Evolutionary conservation across 2,797 vertebrate genomes (phyloP), one percentile per base, ranked within the genome.

Genomic region (Peromyscus eremicus): DNA sequence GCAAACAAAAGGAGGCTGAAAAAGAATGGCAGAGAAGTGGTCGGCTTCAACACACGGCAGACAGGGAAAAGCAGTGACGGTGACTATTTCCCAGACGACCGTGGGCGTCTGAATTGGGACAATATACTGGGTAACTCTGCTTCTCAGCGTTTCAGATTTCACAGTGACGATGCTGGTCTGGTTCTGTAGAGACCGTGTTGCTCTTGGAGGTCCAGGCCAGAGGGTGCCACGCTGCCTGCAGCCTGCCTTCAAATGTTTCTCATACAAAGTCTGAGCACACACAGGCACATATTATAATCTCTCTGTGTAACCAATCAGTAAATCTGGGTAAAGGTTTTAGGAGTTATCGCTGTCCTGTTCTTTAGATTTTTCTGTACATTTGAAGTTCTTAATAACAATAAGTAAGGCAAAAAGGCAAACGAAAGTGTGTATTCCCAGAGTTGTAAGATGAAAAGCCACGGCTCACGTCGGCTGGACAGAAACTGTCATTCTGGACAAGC

Each of bases 321-420:
- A 81, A 40, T 49, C 29, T 49, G 46, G 68, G 16, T n/a, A 93
- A 88, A 77, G 34, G 76, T 17, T 17, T 43, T 11, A 73, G 16
- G 21, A n/a, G 46, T 46, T 34, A 75, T 57, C 40, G 68, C 6
- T 49, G 77, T 68, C 40, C 6, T 70, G 32, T 25, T 77, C 62
- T 52, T 91, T 82, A 84, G 76, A 81, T 25, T 87, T 62, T 95
- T 52, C 52, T 91, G 25, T 37, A 57, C 5, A 75, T 84, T 43
- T 57, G 14, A 90, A 76, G 52, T 88, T 94, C 87, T 90, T 55
- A 46, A 80, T n/a, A 92, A 60, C 34, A 79, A 66, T 82, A 79
- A 93, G 64, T 34, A 60, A 88, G 43, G 60, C 14, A 84, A 76
- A 83, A 95, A 49, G 66, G 71, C 32, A 66, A 76, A 94, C 16